A percentile compares a stretch with the other conserved stretches of the same genome.
Evolutionary conservation across 2,797 vertebrate species (phyloP).

Genomic region (Sebastiscus tertius): DNA sequence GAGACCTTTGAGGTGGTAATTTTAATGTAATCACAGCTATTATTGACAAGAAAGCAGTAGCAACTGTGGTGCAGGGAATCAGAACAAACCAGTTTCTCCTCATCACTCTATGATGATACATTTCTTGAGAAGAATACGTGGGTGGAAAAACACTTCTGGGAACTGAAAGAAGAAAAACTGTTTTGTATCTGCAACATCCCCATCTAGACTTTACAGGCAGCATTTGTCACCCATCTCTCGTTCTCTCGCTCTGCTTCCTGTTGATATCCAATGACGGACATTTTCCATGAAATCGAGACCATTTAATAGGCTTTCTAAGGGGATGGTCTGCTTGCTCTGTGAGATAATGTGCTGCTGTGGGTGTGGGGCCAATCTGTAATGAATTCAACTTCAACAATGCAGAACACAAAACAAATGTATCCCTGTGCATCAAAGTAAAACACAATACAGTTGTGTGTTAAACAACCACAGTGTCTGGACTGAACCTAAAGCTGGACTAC

Average conservation of each 20-base stretch:
- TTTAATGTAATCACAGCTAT: not conserved
- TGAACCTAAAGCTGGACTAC: not conserved
- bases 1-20: no score
- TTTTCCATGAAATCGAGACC: not conserved
- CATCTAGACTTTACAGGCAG: not conserved
- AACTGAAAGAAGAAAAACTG: not conserved
- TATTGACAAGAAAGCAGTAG: not conserved
- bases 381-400: not conserved
- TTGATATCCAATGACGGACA: not conserved
- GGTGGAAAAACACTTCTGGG: not conserved
- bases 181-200: not conserved
- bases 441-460: not conserved
- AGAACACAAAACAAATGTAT: not conserved
- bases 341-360: not conserved
- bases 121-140: not conserved
- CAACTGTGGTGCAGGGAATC: not conserved
- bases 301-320: not conserved
- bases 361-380: not conserved
- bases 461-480: no score
- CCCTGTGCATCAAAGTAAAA: not conserved
- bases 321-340: not conserved
- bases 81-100: not conserved
- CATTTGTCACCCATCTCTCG: not conserved
- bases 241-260: not conserved
- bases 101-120: not conserved